Evolutionary conservation across 1,140 invertebrate species (phyloP).

Genomic region (Drosophila mauritiana): DNA sequence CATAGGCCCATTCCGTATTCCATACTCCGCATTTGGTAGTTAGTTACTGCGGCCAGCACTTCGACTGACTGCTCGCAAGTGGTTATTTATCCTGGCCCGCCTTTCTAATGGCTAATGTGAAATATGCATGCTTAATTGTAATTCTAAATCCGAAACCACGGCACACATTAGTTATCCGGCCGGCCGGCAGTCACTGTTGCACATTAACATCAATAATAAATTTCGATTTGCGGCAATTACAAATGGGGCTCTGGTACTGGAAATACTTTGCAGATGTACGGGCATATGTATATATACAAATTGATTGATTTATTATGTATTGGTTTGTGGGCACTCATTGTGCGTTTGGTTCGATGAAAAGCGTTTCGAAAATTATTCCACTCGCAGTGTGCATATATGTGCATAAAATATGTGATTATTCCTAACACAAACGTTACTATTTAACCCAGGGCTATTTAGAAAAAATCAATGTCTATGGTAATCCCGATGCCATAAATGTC

Average conservation of each 20-base stretch:
- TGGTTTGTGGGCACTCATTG: conserved; percentile 14
- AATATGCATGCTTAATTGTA: conserved; percentile 60
- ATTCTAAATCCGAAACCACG: conserved; percentile 48
- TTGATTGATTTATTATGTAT: conserved; percentile 80
- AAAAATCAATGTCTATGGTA: conserved; percentile 77
- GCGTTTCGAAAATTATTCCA: conserved; percentile 69
- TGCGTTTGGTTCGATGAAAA: conserved; percentile 28
- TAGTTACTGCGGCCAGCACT: conserved; percentile 53
- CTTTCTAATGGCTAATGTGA: conserved; percentile 41
- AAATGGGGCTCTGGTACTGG: conserved; percentile 16
- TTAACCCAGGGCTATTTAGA: conserved; percentile 75
- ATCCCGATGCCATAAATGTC: conserved; percentile 67
- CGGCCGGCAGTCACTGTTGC: conserved; percentile 45
- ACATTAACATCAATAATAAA: conserved; percentile 82
- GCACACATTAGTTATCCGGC: conserved; percentile 54
- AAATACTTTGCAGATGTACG: conserved; percentile 5
- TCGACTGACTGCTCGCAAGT: conserved; percentile 15
- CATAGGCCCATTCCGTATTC: background rate
- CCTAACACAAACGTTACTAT: conserved; percentile 46
- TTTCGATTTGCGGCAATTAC: conserved; percentile 76
- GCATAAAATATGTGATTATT: background rate
- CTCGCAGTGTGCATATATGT: conserved; percentile 30
- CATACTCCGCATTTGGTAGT: conserved; percentile 6
- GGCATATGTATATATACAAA: conserved; percentile 32
- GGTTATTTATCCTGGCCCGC: conserved; percentile 15